phyloP scores from a whole-genome alignment of 2,888 invertebrate species.

The Acleris cristana region DNA sequence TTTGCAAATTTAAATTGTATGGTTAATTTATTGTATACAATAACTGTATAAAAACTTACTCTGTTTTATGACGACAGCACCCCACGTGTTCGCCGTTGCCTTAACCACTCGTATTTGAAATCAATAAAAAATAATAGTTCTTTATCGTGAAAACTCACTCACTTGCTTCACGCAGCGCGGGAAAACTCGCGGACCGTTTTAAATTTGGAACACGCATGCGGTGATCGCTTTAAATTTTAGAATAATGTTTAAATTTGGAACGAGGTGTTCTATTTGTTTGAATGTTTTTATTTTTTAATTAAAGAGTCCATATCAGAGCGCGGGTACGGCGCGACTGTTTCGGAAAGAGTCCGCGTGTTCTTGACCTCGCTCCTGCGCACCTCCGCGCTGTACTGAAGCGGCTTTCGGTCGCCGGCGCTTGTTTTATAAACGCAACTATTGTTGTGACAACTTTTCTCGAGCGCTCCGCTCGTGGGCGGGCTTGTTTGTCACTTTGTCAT shows the following conservation, averaged over 20 bases:
- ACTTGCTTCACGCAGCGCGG: slow-evolving; percentile 36
- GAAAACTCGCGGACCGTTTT: slow-evolving; percentile 50
- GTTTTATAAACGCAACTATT: slow-evolving; percentile 78
- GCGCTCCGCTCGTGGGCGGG: slow-evolving; percentile 42
- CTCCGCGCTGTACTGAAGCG: slow-evolving; percentile 68
- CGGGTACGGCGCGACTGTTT: slow-evolving; percentile 66
- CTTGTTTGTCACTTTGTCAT: slow-evolving; percentile 10
- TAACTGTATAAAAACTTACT: slow-evolving; percentile 11
- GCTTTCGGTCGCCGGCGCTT: slow-evolving; percentile 68
- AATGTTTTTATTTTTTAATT: slow-evolving; percentile 35
- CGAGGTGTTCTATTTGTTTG: slow-evolving; percentile 17
- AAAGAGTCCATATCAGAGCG: slow-evolving; percentile 61
- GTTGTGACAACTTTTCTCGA: slow-evolving; percentile 78
- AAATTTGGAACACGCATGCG: slow-evolving; percentile 56
- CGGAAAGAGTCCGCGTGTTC: slow-evolving; percentile 69
- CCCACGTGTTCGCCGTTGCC: neutral
- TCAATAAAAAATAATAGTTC: neutral
- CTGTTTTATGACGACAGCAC: neutral
- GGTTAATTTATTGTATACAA: too few species aligned
- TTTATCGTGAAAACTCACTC: slow-evolving; percentile 1
- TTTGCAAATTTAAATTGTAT: too few species aligned
- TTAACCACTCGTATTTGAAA: slow-evolving; percentile 1
- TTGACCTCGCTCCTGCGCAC: slow-evolving; percentile 74
- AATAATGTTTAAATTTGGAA: slow-evolving; percentile 26
- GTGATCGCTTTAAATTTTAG: slow-evolving; percentile 13